Percentiles rank a stretch among this genome's conserved stretches.
Conservation (phyloP, 2,113 vertebrate species). For the Campylomormyrus tamandua region DNA sequence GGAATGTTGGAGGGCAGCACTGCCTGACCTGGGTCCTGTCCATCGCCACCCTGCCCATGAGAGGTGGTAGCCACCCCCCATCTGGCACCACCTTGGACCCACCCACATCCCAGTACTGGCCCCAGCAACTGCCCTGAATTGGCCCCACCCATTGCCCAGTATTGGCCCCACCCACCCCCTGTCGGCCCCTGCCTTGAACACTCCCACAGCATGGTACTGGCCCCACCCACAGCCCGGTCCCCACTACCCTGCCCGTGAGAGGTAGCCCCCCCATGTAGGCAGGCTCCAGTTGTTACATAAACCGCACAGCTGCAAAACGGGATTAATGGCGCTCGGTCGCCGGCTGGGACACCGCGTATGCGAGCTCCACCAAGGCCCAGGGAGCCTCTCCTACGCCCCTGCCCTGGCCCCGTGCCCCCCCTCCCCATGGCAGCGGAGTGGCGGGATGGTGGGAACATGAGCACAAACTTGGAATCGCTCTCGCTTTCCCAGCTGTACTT, state of each 20-base stretch:
- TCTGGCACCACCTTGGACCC: background rate
- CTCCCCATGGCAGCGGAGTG: slow-evolving; percentile 29
- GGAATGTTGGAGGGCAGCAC: background rate
- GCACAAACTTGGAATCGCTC: slow-evolving; percentile 43
- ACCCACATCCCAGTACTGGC: background rate
- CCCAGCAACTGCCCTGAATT: background rate
- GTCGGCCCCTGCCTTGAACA: no score
- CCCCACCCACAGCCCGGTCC: background rate
- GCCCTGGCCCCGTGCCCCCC: slow-evolving; percentile 6
- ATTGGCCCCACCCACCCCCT: no score
- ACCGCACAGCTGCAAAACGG: background rate
- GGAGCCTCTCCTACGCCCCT: background rate
- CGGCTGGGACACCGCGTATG: background rate
- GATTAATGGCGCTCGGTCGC: background rate
- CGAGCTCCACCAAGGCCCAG: background rate
- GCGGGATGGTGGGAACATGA: slow-evolving; percentile 33
- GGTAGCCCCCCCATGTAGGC: background rate
- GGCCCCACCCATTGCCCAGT: no score
- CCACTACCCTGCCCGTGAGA: background rate
- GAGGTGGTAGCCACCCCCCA: background rate
- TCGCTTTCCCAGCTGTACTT: slow-evolving; percentile 52
- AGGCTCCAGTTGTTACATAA: background rate
- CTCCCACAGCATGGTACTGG: background rate
- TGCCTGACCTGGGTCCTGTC: background rate
- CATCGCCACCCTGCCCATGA: background rate